Evolutionary conservation across 2,797 vertebrate genomes (phyloP).

Genomic region (Gallinago stenura): DNA sequence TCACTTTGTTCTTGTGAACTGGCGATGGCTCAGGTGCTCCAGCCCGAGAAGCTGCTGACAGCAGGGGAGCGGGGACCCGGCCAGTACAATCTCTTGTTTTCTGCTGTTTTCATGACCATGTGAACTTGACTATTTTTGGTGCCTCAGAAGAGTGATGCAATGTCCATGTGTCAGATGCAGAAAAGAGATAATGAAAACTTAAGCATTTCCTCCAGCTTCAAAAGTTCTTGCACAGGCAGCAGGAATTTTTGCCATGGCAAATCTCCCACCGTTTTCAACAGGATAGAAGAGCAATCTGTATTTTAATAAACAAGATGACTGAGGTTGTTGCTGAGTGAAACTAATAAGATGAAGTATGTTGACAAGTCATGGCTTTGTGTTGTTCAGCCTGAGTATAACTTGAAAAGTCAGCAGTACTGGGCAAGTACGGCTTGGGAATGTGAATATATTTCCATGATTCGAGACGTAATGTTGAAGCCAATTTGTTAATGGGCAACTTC

Average conservation of each 20-base stretch:
- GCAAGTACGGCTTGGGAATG: background rate
- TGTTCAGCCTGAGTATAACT: background rate
- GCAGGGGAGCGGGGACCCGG: background rate
- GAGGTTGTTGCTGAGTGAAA: background rate
- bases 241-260: background rate
- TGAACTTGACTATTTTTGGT: background rate
- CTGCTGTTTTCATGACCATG: background rate
- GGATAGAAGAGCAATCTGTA: background rate
- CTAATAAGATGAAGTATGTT: background rate
- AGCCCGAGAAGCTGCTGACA: background rate
- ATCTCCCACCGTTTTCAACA: constrained; percentile 6
- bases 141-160: background rate
- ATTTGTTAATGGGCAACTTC: background rate
- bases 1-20: background rate
- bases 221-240: background rate
- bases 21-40: background rate
- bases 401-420: background rate
- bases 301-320: background rate
- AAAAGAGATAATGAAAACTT: background rate
- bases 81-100: background rate
- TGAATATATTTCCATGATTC: background rate
- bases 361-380: background rate
- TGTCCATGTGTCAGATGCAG: background rate
- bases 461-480: background rate
- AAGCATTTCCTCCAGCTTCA: background rate